These are phyloP conservation scores for Heliconius hermathena DNA, from an alignment of 1,140 invertebrate species.

Conservation along the genomic window DNA sequence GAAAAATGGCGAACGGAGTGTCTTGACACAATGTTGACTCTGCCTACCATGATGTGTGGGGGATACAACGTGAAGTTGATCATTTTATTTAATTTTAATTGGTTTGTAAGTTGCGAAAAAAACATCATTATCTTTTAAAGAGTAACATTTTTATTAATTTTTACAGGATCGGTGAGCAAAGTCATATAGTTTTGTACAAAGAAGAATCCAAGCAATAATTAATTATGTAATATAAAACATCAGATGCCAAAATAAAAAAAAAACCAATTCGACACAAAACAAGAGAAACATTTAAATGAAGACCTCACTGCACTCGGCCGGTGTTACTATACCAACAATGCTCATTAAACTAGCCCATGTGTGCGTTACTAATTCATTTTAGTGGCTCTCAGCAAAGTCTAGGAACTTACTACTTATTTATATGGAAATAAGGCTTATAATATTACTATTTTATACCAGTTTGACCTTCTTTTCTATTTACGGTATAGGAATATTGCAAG, in stretches of 20 bases:
- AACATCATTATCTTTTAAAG: too few relatives aligned
- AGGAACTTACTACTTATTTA: neutral
- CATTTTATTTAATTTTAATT: too few relatives aligned
- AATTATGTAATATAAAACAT: too few relatives aligned
- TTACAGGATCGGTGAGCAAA: too few relatives aligned
- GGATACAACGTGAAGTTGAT: too few relatives aligned
- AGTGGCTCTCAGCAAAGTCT: neutral
- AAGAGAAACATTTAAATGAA: constrained; percentile 43
- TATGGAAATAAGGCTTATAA: constrained; percentile 1
- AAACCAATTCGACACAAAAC: constrained; percentile 30
- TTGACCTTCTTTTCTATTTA: neutral
- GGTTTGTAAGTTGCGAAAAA: too few relatives aligned
- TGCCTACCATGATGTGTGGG: too few relatives aligned
- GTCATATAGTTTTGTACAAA: too few relatives aligned
- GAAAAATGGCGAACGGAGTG: too few relatives aligned
- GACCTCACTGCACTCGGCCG: constrained; percentile 41
- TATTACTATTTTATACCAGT: neutral
- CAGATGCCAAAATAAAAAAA: neutral
- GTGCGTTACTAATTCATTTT: constrained; percentile 62
- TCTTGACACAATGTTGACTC: too few relatives aligned
- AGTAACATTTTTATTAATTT: too few relatives aligned
- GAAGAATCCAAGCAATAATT: too few relatives aligned
- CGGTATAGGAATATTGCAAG: neutral
- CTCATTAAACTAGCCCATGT: constrained; percentile 62
- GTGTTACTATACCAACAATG: constrained; percentile 57